Evolutionary conservation across 30 jellyfish, hydroid and myxozoan genomes (phyloP).

Genomic region (Hydractinia echinata): DNA sequence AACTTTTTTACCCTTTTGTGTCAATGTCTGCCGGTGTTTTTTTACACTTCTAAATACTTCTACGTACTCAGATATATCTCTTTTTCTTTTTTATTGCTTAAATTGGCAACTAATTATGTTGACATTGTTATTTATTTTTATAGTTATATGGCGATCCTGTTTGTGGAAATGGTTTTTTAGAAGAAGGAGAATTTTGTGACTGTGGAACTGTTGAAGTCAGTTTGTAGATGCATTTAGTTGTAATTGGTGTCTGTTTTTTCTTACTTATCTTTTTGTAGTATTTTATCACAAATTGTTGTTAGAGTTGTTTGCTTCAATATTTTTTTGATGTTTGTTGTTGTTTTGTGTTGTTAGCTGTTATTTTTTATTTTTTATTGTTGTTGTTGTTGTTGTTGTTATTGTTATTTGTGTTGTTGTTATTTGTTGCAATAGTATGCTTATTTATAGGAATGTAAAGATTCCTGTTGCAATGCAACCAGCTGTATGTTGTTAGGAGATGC

Average conservation of each 20-base stretch:
- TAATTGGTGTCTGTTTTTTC: too few relatives aligned
- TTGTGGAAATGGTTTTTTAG: slow-evolving; percentile 76
- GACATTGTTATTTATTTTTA: neutral
- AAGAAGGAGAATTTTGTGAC: slow-evolving; percentile 77
- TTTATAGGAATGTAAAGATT: slow-evolving; percentile 54
- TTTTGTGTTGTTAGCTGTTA: too few relatives aligned
- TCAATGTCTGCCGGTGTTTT: neutral
- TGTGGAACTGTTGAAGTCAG: slow-evolving; percentile 67
- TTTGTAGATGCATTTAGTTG: neutral
- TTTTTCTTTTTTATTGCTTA: neutral
- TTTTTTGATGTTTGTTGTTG: too few relatives aligned
- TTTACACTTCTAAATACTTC: neutral
- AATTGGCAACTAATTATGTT: neutral
- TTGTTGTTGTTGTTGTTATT: too few relatives aligned
- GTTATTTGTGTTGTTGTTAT: too few relatives aligned
- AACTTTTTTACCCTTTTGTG: neutral
- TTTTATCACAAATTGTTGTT: too few relatives aligned
- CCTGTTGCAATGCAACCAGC: slow-evolving; percentile 69
- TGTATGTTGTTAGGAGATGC: slow-evolving; percentile 55
- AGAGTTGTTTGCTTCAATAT: too few relatives aligned
- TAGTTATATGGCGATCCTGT: slow-evolving; percentile 67
- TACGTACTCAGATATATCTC: neutral
- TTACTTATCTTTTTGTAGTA: too few relatives aligned
- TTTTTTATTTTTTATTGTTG: too few relatives aligned
- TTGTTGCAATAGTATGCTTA: neutral